Evolutionary conservation across 2,888 invertebrate species (phyloP).

Genomic region (Isotomurus palustris): DNA sequence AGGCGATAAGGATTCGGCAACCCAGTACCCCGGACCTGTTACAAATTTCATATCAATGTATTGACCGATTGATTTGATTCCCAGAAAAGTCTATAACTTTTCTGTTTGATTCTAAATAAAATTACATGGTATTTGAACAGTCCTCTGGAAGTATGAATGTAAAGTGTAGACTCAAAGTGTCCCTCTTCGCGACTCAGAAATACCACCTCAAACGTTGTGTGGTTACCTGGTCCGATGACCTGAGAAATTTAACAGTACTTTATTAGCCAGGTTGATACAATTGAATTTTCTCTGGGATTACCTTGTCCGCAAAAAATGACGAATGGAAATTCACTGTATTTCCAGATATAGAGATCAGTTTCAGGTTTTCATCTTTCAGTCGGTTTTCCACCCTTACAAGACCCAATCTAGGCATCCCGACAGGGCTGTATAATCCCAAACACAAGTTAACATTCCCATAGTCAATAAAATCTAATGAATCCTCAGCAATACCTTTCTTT

Average conservation of each 20-base stretch:
- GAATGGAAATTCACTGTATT: constrained; percentile 94
- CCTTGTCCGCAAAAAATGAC: constrained; percentile 94
- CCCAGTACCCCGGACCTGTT: constrained; percentile 75
- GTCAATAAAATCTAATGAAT: neutral
- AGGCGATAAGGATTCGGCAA: constrained; percentile 85
- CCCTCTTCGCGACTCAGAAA: constrained; percentile 91
- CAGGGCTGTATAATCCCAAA: constrained; percentile 65
- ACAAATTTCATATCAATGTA: too few relatives aligned
- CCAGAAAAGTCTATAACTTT: neutral
- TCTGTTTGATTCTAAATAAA: neutral
- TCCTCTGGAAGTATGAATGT: constrained; percentile 91
- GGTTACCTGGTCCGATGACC: constrained; percentile 82
- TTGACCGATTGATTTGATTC: too few relatives aligned
- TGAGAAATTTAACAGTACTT: constrained; percentile 51
- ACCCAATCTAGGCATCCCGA: constrained; percentile 81
- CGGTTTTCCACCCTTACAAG: constrained; percentile 82
- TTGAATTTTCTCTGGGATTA: neutral
- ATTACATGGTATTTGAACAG: constrained; percentile 77
- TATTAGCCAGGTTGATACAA: neutral
- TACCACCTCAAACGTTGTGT: constrained; percentile 92
- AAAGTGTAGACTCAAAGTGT: constrained; percentile 76
- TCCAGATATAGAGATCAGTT: constrained; percentile 89
- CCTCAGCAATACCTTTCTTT: constrained; percentile 60
- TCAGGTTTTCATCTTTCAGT: constrained; percentile 78
- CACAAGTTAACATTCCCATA: neutral